A percentile compares a stretch with the other conserved stretches of the same genome.
phyloP scores from a whole-genome alignment of 2,113 vertebrate species.

The Ardeotis arabs region DNA sequence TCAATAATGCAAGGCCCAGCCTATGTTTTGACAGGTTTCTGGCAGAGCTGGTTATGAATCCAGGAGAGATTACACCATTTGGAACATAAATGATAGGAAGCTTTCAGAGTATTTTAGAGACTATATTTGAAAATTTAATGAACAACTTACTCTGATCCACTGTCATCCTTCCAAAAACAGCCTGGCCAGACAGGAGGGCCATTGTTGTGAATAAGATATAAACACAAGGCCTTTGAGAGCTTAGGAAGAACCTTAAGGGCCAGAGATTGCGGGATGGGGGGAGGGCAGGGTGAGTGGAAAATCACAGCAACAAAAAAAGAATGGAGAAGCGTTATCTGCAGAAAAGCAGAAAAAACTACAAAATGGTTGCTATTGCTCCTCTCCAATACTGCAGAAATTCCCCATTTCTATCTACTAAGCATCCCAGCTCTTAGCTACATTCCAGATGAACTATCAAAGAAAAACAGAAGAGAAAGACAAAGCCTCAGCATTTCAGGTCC shows the following conservation, averaged over 20 bases:
- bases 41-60: neutral
- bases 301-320: neutral
- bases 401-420: neutral
- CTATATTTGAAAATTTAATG: constrained; percentile 52
- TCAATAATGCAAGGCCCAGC: neutral
- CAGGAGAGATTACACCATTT: constrained; percentile 26
- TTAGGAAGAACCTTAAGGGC: neutral
- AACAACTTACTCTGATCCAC: constrained; percentile 52
- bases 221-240: neutral
- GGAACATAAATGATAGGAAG: constrained; percentile 54
- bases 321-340: neutral
- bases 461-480: neutral
- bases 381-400: neutral
- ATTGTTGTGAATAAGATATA: neutral
- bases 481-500: neutral
- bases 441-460: neutral
- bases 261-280: neutral
- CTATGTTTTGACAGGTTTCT: neutral
- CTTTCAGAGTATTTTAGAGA: constrained; percentile 59
- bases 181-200: neutral
- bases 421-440: neutral
- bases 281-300: neutral
- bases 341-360: neutral
- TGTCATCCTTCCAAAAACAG: constrained; percentile 65
- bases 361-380: neutral